These are phyloP conservation scores for Lepidostoma basale DNA, from an alignment of 1,140 invertebrate species.

Conservation along the genomic window DNA sequence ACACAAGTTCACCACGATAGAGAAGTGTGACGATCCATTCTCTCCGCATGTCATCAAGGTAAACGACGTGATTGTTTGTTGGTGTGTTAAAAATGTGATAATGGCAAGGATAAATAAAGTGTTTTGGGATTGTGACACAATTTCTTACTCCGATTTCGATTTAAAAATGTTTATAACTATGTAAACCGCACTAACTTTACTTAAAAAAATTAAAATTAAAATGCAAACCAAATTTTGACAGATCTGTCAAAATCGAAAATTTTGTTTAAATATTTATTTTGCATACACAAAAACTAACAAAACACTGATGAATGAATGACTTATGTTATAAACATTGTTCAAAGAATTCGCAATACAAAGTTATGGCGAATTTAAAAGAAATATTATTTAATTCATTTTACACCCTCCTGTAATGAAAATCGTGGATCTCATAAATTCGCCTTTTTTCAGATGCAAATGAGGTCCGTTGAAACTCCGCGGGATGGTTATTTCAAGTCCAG, in stretches of 20 bases:
- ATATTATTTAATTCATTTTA: neutral
- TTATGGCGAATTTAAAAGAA: neutral
- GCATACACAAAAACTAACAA: too few relatives aligned
- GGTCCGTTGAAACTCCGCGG: neutral
- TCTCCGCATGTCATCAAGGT: too few relatives aligned
- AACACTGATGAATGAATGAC: too few relatives aligned
- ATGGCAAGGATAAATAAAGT: neutral
- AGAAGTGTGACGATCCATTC: too few relatives aligned
- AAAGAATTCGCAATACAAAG: too few relatives aligned
- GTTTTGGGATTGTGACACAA: neutral
- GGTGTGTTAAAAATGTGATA: neutral
- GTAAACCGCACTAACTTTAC: neutral
- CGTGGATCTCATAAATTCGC: neutral
- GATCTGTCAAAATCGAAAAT: neutral
- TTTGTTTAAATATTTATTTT: too few relatives aligned
- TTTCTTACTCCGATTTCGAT: neutral
- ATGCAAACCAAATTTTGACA: neutral
- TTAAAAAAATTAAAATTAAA: neutral
- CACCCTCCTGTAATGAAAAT: neutral
- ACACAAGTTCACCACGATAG: too few relatives aligned
- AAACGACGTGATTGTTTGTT: too few relatives aligned
- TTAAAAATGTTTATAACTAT: neutral
- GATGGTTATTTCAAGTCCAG: neutral
- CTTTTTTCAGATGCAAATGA: slow-evolving; percentile 24
- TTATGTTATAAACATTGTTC: too few relatives aligned